Base-by-base conservation (phyloP, 2,113 vertebrate genomes). In the Canis aureus region DNA sequence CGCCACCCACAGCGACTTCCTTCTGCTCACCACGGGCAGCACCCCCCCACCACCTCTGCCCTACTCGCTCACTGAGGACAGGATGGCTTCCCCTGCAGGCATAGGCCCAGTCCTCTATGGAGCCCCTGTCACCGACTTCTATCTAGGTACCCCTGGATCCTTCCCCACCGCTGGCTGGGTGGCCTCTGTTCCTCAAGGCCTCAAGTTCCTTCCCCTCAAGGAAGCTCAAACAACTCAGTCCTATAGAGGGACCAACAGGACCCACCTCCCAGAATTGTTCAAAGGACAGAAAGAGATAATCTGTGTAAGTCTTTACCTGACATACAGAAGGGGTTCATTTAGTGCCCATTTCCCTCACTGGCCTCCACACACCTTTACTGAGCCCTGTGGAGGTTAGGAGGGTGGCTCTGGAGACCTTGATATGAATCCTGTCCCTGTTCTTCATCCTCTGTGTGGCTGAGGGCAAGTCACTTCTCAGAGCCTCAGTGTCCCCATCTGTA, bases 1-100 rank as follows among this genome's bases (percentile, higher is more conserved):
- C 97, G 3, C 92, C 95, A 97, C 97, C 97, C 97, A 97, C 97
- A 98, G 97, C 0, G 59, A 97, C 97, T 98, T 98, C 98, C 98
- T 97, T 55, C 94, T 95, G 90, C 81, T 97, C 94, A 96, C 98
- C 94, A 27, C 97, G 83, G 94, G 92, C 83, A 83, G 82, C 83
- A 38, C 93, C 91, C 89, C 89, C 73, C 69, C 93, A 27, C 22
- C 59, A 38, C 71, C 43, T 13, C 15, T 4, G 43, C 19, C 79
- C n/a, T 1, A n/a, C 85, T 17, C 1, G 8, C 89, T 91, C 96
- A 20, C 96, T 0, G 22, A 87, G 84, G 74, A 64, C 92, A 15
- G 23, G 89, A 76, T 64, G 7, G 66, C 84, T 94, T 89, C 95
- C 85, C 94, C 35, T 66, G 60, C 74, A 82, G 22, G 57, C 8